A percentile compares a stretch with the other conserved stretches of the same genome.
Conservation (phyloP, 2,113 vertebrate genomes). For the Fukomys damarensis region DNA sequence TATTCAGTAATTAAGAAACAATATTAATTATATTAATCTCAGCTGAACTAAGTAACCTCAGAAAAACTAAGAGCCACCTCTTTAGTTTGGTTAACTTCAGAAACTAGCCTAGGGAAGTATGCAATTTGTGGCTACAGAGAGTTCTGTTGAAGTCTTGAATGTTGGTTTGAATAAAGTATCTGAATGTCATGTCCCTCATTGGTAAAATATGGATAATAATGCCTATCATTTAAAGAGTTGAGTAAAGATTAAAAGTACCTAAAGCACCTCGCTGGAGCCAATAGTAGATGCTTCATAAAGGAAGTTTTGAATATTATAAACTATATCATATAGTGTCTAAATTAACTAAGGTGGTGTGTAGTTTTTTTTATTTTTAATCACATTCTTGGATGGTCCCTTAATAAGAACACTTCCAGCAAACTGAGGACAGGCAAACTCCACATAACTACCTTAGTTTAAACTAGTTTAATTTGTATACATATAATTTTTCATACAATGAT, state of each 20-base stretch:
- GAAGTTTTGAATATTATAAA: background rate
- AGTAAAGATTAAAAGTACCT: background rate
- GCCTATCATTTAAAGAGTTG: background rate
- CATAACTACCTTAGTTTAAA: background rate
- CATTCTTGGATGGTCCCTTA: background rate
- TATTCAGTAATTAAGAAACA: background rate
- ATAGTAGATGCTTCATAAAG: background rate
- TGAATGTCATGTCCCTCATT: background rate
- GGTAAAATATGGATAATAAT: conserved; percentile 4
- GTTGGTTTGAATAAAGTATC: background rate
- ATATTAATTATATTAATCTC: background rate
- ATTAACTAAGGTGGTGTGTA: background rate
- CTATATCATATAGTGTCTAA: background rate
- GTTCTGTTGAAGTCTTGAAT: background rate
- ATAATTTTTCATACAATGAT: background rate
- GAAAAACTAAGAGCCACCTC: background rate
- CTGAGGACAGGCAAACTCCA: background rate
- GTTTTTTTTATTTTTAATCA: background rate
- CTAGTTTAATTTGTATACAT: background rate
- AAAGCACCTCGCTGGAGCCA: background rate
- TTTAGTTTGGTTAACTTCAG: background rate
- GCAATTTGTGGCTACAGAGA: background rate
- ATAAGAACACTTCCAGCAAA: background rate
- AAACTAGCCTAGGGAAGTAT: background rate
- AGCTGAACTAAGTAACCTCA: background rate